Evolutionary conservation across 2,888 invertebrate genomes (phyloP).

Genomic region (Dasysyrphus albostriatus): DNA sequence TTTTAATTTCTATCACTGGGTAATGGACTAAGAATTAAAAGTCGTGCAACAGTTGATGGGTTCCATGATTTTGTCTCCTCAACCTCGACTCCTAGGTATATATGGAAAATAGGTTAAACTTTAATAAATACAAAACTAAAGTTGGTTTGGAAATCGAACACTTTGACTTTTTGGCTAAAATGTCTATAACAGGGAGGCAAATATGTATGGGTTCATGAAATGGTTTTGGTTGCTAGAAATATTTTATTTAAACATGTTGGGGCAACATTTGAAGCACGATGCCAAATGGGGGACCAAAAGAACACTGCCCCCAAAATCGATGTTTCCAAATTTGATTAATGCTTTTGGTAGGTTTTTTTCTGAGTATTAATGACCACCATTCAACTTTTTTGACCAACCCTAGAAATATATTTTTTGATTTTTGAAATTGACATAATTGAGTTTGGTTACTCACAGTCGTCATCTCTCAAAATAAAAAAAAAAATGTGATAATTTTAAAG

Average conservation of each 20-base stretch:
- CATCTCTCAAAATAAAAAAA: no score
- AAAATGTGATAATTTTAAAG: no score
- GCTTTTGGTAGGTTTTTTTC: no score
- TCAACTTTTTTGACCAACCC: no score
- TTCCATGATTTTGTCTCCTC: not conserved
- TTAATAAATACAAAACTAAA: slow-evolving; percentile 19
- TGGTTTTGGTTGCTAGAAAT: not conserved
- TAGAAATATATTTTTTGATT: no score
- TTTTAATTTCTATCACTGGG: slow-evolving; percentile 7
- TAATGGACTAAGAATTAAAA: not conserved
- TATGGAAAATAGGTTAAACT: no score
- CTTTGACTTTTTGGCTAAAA: not conserved
- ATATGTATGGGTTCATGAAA: not conserved
- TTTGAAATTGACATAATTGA: no score
- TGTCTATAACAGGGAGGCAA: not conserved
- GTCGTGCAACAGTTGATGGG: not conserved
- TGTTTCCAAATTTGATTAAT: no score
- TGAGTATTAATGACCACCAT: no score
- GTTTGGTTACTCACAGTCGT: no score
- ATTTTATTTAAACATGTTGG: not conserved
- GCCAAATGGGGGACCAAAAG: no score
- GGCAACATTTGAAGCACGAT: not conserved
- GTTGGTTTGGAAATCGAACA: not conserved
- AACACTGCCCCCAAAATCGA: no score
- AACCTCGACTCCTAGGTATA: not conserved